Evolutionary conservation across 23 tunicate genomes (phyloP), one percentile per base, ranked within the genome.

Genomic region (Corella eumyota): DNA sequence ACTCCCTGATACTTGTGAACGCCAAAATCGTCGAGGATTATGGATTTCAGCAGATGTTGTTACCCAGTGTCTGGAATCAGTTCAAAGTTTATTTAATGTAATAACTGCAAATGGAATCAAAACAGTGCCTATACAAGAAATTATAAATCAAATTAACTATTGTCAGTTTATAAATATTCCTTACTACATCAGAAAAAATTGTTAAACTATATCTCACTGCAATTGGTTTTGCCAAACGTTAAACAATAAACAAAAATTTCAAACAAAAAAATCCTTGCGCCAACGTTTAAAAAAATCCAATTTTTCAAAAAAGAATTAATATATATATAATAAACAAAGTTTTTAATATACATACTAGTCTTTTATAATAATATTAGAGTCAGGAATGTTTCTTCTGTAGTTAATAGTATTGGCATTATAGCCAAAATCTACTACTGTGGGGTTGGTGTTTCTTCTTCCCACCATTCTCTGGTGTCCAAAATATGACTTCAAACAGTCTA

Each of bases 401-500:
- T 25, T 29, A 2, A 56, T 56, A 11, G 33, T 20, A 56, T 56
- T 56, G 17, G 30, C 32, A 29, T 56, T 56, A 32, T 56, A 56
- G 1, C 61, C 61, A 56, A 56, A 4, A 17, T 56, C 61, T 22
- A 56, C 25, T 2, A 56, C 30, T 9, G 61, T 22, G 30, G 61
- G 61, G 28, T 56, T 56, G 25, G 61, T 56, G 30, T 5, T 4
- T 52, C 58, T 52, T 29, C 61, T 56, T 56, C 61, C 61, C 29
- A 56, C 3, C 33, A 26, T 56, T 56, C 61, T 5, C 5, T 56
- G 61, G 28, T 56, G 61, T 26, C 61, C 61, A 56, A 56, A 56
- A 56, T 40, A 40, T 40, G 48, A 40, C 15, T 40, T 15, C 15
- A 40, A 40, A 40, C 48, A 40, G 15, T 40, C 48, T 40, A 15